These are phyloP conservation scores for Hiodon alosoides DNA, from an alignment of 2,113 vertebrate genomes.

Conservation along the genomic window DNA sequence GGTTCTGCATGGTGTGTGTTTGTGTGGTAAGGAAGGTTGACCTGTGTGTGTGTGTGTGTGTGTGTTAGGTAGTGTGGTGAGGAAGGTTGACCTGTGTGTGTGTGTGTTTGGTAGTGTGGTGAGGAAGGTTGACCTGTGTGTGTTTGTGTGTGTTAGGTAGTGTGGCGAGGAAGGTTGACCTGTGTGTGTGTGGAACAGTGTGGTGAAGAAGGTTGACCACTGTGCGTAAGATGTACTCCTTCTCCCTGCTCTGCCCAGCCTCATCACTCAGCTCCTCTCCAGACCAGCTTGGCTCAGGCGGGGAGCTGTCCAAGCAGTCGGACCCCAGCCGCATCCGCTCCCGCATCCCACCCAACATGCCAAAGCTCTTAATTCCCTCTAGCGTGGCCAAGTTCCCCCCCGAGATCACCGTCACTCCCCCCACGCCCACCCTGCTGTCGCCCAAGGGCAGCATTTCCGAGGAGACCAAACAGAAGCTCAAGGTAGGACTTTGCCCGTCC, in stretches of 20 bases:
- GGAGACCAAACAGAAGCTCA: conserved; percentile 96
- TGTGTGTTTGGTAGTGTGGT: no score
- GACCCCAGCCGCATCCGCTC: conserved; percentile 77
- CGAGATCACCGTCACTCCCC: conserved; percentile 96
- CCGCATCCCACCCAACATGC: conserved; percentile 82
- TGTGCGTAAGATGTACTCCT: background rate
- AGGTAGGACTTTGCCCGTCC: conserved; percentile 60
- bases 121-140: no score
- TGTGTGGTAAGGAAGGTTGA: background rate
- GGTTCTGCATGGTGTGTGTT: no score
- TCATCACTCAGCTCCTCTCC: conserved; percentile 57
- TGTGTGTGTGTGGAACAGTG: no score
- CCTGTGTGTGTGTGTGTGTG: background rate
- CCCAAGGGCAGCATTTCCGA: conserved; percentile 98
- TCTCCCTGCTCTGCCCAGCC: conserved; percentile 36
- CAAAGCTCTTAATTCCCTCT: conserved; percentile 95
- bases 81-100: no score
- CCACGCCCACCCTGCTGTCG: conserved; percentile 93
- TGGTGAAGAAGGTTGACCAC: no score
- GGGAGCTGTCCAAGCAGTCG: conserved; percentile 60
- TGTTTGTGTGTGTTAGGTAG: no score
- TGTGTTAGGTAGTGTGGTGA: no score
- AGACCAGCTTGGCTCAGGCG: conserved; percentile 61
- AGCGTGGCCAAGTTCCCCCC: conserved; percentile 89
- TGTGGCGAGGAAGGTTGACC: no score